Base-by-base conservation (phyloP, 1,140 invertebrate species). In the Zaprionus davidi region DNA sequence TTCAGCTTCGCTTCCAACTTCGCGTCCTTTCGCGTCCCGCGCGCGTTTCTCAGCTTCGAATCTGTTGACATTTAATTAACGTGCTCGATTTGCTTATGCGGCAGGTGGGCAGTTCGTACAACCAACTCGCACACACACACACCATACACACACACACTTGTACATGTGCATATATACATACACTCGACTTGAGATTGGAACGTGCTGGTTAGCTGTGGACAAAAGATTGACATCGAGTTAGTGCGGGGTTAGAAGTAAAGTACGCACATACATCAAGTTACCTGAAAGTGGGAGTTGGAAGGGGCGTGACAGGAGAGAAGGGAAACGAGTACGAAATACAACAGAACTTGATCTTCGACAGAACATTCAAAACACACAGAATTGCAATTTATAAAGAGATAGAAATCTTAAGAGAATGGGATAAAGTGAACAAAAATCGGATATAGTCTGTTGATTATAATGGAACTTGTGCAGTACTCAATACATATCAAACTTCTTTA, bases 1-100 rank as follows among this genome's bases (percentile, higher is more conserved):
- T 57, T 62, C 51, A 22, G 13, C 51, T 31, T 31, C n/a, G 31
- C 58, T n/a, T 12, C 15, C 56, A 67, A n/a, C 56, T 64, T 44
- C 55, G 74, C 69, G 74, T 76, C 64, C 53, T 68, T 73, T 69
- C 64, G 74, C 78, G 70, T 73, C 64, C 70, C 75, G 74, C 78
- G 78, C 73, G 68, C 58, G 31, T 34, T 66, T 62, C 68, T 62
- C 70, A 77, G 51, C 44, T 53, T 77, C 36, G 46, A 49, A 65
- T 72, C 80, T 87, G 84, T 87, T 88, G 84, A 88, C 84, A 88
- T 88, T 88, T 88, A 88, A 88, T 88, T 88, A 88, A 84, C 78
- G 82, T 85, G 66, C 75, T 71, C 67, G 71, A 81, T 85, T 85
- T 85, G 82, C 82, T 63, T 73, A 71, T 77, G 78, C 71, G 81